Evolutionary conservation across 92 coral and sea anemone species (phyloP).

Genomic region (Epizoanthus fatuus): DNA sequence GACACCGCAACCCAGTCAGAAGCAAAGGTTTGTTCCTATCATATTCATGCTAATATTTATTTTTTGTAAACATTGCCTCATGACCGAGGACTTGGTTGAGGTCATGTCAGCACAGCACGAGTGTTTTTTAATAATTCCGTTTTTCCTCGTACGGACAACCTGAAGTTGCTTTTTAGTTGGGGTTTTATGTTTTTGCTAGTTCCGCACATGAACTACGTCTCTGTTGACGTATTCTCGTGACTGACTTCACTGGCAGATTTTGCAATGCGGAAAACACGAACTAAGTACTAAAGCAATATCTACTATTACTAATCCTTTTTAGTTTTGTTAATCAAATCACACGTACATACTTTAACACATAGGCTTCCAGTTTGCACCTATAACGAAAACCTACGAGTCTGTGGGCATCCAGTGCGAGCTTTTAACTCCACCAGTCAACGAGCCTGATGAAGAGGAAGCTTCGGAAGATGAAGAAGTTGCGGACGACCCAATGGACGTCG

Average conservation of each 20-base stretch:
- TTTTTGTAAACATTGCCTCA: neutral
- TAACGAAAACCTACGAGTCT: neutral
- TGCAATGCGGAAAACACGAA: neutral
- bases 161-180: no score
- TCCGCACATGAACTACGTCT: no score
- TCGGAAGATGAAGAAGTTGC: neutral
- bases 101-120: no score
- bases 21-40: neutral
- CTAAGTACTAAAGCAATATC: no score
- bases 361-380: neutral
- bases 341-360: neutral
- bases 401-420: neutral
- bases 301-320: no score
- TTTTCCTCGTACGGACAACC: no score
- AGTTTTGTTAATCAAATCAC: no score
- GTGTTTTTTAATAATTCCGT: no score
- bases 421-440: neutral
- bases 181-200: no score
- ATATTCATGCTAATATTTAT: neutral
- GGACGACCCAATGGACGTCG: neutral
- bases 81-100: no score
- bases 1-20: neutral
- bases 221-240: no score
- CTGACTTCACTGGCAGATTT: neutral
- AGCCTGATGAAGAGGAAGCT: neutral